These are phyloP conservation scores for Pachyrhynchus sulphureomaculatus DNA, from an alignment of 1,140 invertebrate species.

Conservation along the genomic window DNA sequence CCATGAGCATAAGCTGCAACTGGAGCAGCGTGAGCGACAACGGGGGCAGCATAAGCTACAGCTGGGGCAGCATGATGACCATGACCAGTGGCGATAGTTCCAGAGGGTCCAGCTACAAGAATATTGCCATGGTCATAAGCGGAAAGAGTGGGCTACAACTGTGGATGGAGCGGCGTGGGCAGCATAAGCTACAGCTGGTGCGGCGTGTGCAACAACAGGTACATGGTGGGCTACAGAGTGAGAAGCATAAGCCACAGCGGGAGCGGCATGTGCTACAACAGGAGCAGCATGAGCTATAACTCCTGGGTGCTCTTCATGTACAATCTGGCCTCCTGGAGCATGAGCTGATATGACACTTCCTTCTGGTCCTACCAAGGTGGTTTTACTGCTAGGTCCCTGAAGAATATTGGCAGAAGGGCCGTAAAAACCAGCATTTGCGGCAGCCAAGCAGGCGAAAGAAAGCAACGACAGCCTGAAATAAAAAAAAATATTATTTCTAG, in stretches of 20 bases:
- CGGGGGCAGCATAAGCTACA: constrained; percentile 31
- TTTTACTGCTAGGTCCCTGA: constrained; percentile 38
- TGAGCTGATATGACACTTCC: constrained; percentile 32
- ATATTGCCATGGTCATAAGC: neutral
- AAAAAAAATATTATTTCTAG: no score
- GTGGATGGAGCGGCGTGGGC: constrained; percentile 5
- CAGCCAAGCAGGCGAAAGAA: constrained; percentile 36
- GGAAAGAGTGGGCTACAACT: neutral
- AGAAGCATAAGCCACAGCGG: constrained; percentile 9
- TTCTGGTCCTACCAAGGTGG: constrained; percentile 37
- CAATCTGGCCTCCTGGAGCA: constrained; percentile 33
- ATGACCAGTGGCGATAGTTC: constrained; percentile 5
- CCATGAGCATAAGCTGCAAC: neutral
- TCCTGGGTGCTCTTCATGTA: constrained; percentile 34
- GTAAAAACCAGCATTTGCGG: constrained; percentile 27
- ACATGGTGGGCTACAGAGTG: constrained; percentile 1
- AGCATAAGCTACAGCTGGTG: constrained; percentile 9
- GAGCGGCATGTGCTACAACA: constrained; percentile 5
- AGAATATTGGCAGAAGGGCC: constrained; percentile 29
- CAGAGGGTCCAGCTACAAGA: constrained; percentile 11
- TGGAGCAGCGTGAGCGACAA: constrained; percentile 5
- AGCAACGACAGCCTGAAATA: constrained; percentile 30
- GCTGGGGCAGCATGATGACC: neutral
- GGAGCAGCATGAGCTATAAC: constrained; percentile 25
- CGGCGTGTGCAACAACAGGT: constrained; percentile 3